These are phyloP conservation scores for Lophius americanus DNA, from an alignment of 2,797 vertebrate species.

Conservation along the genomic window DNA sequence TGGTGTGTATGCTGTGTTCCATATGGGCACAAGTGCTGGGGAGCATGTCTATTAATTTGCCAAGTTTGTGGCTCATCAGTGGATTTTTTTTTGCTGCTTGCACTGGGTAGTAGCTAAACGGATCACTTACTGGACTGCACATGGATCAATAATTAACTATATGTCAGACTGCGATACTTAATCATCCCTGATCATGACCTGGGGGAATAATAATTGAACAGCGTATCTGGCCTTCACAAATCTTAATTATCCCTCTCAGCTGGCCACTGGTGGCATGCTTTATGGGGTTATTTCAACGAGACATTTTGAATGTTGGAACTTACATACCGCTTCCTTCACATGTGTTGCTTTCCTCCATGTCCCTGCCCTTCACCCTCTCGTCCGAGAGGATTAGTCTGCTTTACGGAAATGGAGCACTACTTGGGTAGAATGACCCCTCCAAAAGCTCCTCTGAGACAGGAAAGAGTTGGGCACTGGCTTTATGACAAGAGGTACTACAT, in stretches of 20 bases:
- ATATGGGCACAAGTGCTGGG: constrained; percentile 42
- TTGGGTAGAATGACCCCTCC: constrained; percentile 63
- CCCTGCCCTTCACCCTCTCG: constrained; percentile 76
- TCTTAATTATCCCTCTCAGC: constrained; percentile 72
- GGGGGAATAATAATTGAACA: constrained; percentile 56
- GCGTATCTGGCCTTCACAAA: constrained; percentile 65
- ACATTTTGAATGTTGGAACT: constrained; percentile 73
- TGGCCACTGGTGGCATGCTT: constrained; percentile 71
- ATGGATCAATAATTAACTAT: constrained; percentile 25
- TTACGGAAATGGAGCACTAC: constrained; percentile 75
- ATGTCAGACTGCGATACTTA: constrained; percentile 17
- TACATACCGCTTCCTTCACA: constrained; percentile 65
- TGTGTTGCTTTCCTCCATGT: constrained; percentile 57
- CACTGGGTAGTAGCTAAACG: not conserved
- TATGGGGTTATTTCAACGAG: constrained; percentile 78
- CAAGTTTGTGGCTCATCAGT: not conserved
- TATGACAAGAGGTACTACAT: constrained; percentile 52
- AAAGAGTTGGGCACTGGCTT: constrained; percentile 58
- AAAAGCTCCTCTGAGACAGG: constrained; percentile 55
- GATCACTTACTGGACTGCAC: constrained; percentile 18
- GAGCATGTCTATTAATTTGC: constrained; percentile 6
- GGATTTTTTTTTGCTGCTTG: not conserved
- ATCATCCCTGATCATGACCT: constrained; percentile 42
- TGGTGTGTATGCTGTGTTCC: constrained; percentile 28
- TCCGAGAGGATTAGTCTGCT: constrained; percentile 80